phyloP scores from a whole-genome alignment of 2,797 vertebrate genomes.

The Sebastes flavidus region DNA sequence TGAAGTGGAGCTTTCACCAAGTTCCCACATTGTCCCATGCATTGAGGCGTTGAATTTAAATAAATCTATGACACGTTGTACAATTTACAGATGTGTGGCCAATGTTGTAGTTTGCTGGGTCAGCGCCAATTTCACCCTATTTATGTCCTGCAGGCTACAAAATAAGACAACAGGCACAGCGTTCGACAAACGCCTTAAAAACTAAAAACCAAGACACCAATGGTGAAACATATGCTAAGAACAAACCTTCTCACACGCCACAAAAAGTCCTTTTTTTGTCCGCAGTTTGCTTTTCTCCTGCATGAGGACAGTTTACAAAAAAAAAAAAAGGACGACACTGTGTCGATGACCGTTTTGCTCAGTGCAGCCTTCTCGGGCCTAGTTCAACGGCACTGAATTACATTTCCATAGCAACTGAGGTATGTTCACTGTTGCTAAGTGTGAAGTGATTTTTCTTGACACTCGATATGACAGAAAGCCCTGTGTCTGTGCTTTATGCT shows the following conservation, averaged over 20 bases:
- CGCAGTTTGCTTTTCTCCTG: conserved; percentile 61
- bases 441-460: conserved; percentile 73
- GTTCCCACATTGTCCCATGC: conserved; percentile 59
- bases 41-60: conserved; percentile 68
- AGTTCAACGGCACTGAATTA: conserved; percentile 69
- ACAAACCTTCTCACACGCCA: conserved; percentile 63
- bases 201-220: conserved; percentile 87
- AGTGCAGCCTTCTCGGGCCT: conserved; percentile 62
- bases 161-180: conserved; percentile 85
- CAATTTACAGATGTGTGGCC: conserved; percentile 73
- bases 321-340: conserved; percentile 46
- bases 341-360: conserved; percentile 66
- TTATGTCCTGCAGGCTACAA: conserved; percentile 78
- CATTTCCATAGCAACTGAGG: conserved; percentile 81
- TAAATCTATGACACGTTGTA: conserved; percentile 66
- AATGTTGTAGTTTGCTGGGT: conserved; percentile 56
- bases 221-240: conserved; percentile 84
- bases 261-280: conserved; percentile 63
- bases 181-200: conserved; percentile 84
- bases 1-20: conserved; percentile 23
- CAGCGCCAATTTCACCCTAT: conserved; percentile 48
- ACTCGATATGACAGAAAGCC: conserved; percentile 63
- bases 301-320: conserved; percentile 72
- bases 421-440: conserved; percentile 79
- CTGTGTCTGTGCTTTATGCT: conserved; percentile 69